Evolutionary conservation across 2,113 vertebrate genomes (phyloP), one percentile per base, ranked within the genome.

Genomic region (Bagarius yarrelli): DNA sequence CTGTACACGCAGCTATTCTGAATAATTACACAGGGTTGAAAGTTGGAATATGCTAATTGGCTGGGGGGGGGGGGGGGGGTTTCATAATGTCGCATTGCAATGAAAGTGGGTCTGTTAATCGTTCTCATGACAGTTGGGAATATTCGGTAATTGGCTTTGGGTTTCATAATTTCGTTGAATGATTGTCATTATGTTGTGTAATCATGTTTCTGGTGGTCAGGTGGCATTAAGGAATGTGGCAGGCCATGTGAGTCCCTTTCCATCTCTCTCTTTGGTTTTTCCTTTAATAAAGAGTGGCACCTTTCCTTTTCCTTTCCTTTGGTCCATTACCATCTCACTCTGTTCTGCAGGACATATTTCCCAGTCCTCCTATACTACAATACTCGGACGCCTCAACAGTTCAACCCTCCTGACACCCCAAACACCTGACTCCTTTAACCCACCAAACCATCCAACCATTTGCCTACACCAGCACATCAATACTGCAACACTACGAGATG

Each of bases 41-140:
- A 84, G 83, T 85, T 78, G 79, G 83, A 86, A 89, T 88, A 87
- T 83, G 80, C 83, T 86, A 87, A 89, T 89, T 87, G 85, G 81
- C 85, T 86, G n/a, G n/a, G n/a, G n/a, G n/a, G n/a, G n/a, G n/a
- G n/a, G n/a, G n/a, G n/a, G n/a, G n/a, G n/a, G n/a, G n/a, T n/a
- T n/a, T n/a, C n/a, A n/a, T n/a, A n/a, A n/a, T n/a, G n/a, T n/a
- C n/a, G n/a, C n/a, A n/a, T n/a, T n/a, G n/a, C n/a, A n/a, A n/a
- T n/a, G n/a, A n/a, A n/a, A n/a, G n/a, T n/a, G n/a, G n/a, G n/a
- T n/a, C n/a, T n/a, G n/a, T n/a, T n/a, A n/a, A n/a, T n/a, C n/a
- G n/a, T n/a, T n/a, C n/a, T n/a, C n/a, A n/a, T n/a, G n/a, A n/a
- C n/a, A n/a, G n/a, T n/a, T n/a, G n/a, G n/a, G n/a, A n/a, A n/a